Evolutionary conservation across 2,797 vertebrate species (phyloP), one percentile per base, ranked within the genome.

Genomic region (Loriculus beryllinus): DNA sequence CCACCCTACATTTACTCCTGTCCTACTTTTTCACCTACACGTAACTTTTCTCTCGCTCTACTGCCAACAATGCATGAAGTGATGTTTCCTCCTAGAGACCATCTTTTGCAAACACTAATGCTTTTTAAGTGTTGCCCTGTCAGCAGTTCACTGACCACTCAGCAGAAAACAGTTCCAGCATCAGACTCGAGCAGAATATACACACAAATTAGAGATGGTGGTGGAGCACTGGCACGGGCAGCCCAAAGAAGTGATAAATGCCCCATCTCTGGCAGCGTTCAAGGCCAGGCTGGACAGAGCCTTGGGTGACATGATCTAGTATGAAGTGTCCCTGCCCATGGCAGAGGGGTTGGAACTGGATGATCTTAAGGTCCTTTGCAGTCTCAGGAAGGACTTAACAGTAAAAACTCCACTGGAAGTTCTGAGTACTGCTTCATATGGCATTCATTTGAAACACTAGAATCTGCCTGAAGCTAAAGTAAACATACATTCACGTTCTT

Each of bases 401-500:
- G 19, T 54, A 63, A 85, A 70, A 74, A 39, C 25, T 78, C 19
- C 11, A 56, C 16, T 2, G 2, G 23, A 91, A 85, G 35, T 91
- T 71, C 47, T 39, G 42, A 35, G 13, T 11, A 4, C 8, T 65
- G 20, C 52, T 79, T 88, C 84, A 56, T 40, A 28, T 6, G 74
- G 35, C 18, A 29, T 39, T 78, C 56, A 43, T 17, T 78, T 71
- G 45, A 80, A 80, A 70, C 69, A 23, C n/a, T 57, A 39, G 65
- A 88, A 26, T 39, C 51, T 94, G 82, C 86, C 91, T 82, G 67
- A 59, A 95, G 92, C 93, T 72, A 84, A 80, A 91, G 62, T 83
- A 88, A 93, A 64, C 56, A 49, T 42, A 40, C 15, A 75, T 81
- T 92, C 67, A 56, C 8, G 5, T 93, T 95, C 63, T 77, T 86